Base-by-base conservation (phyloP, 2,888 invertebrate species). In the Drosophila acutilabella region DNA sequence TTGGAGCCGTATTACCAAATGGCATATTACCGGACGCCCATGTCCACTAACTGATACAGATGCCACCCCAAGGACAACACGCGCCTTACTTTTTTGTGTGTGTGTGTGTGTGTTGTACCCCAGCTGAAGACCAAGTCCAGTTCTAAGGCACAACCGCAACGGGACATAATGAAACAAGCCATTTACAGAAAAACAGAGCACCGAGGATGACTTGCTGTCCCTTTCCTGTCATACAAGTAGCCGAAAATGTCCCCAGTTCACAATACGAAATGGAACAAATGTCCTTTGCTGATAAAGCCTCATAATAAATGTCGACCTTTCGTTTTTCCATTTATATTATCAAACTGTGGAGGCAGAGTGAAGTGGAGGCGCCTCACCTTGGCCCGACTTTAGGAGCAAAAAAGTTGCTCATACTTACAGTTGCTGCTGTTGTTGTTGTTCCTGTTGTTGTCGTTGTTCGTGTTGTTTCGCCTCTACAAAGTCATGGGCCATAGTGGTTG, bases 251-350 rank as follows among this genome's bases (percentile, higher is more conserved):
- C 42, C 86, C 68, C 80, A 78, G 81, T 81, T 89, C 85, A 85
- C 76, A 83, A 80, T 81, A 81, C 73, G 82, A 83, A 83, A 81
- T 80, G 78, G 87, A 79, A 90, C 87, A 91, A 92, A 91, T 92
- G 91, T 91, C 88, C 91, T 87, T 77, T 89, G 74, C 92, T 91
- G 92, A 91, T 92, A 91, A 91, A 90, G 91, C 84, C 88, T 88
- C 88, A 91, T 91, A 91, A 92, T 91, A 92, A 91, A 91, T 92
- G 91, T 90, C 91, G 87, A 91, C 92, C 91, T 92, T 92, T 91
- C 91, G 90, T 91, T 92, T 92, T 90, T 90, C 91, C 91, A 91
- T 92, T 91, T 91, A 92, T 91, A 89, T 91, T 91, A 90, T 90
- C 85, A 89, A 56, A 88, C 59, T 61, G 56, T 2, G 6, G 36